phyloP scores from a whole-genome alignment of 2,797 vertebrate species.

The Anguilla marmorata region DNA sequence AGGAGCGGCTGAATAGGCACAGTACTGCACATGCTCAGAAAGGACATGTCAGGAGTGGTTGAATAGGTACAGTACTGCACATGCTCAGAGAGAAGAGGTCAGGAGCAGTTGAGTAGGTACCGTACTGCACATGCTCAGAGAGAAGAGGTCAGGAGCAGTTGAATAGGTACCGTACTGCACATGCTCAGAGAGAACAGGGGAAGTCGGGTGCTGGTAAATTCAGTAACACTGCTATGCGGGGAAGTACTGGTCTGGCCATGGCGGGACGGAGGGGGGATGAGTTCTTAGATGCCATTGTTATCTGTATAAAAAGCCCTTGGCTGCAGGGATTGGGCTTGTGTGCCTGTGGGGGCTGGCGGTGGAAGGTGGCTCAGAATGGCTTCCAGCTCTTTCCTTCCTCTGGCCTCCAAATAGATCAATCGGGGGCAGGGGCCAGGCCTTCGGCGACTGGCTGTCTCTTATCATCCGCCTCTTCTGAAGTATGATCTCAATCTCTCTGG shows the following conservation, averaged over 20 bases:
- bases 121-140: not conserved
- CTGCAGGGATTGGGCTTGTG: not conserved
- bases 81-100: not conserved
- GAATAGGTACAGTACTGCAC: too few relatives aligned
- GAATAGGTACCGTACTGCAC: not conserved
- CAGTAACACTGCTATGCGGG: too few relatives aligned
- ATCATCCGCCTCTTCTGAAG: not conserved
- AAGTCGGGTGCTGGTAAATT: too few relatives aligned
- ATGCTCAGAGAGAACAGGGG: not conserved
- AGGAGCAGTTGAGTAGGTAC: not conserved
- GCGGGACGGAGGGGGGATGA: not conserved
- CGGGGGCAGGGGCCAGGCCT: not conserved
- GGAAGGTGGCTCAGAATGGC: not conserved
- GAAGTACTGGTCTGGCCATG: too few relatives aligned
- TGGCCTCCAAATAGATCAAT: not conserved
- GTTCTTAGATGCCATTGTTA: conserved; percentile 1
- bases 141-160: not conserved
- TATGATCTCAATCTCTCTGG: not conserved
- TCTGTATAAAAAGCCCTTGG: not conserved
- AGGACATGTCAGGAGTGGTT: not conserved
- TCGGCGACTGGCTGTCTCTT: not conserved
- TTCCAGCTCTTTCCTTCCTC: not conserved
- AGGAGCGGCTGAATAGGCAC: not conserved
- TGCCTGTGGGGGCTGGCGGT: not conserved
- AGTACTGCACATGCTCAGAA: not conserved